Evolutionary conservation across 2,113 vertebrate species (phyloP).

Genomic region (Lamprologus ornatipinnis): DNA sequence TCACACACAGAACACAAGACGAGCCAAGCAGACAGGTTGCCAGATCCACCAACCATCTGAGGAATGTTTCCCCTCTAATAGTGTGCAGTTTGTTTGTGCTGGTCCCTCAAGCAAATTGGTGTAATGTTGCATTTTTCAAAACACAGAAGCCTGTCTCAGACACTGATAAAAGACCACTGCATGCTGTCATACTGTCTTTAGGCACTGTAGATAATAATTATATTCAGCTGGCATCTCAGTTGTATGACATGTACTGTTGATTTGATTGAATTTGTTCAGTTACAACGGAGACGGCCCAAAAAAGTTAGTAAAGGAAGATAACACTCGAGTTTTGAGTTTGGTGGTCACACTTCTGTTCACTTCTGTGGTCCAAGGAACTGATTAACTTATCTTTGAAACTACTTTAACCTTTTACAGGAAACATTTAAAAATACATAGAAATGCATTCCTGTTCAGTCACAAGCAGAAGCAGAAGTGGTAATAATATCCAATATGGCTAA

Average conservation of each 20-base stretch:
- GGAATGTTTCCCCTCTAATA: constrained; percentile 54
- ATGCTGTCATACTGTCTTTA: background rate
- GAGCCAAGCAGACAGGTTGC: constrained; percentile 23
- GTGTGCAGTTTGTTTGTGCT: constrained; percentile 26
- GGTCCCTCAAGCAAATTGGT: background rate
- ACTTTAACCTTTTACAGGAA: background rate
- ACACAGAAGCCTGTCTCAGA: background rate
- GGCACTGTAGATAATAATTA: background rate
- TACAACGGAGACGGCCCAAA: background rate
- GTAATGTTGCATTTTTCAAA: constrained; percentile 11
- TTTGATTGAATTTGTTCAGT: background rate
- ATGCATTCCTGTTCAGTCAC: background rate
- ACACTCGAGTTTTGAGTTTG: background rate
- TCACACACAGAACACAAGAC: background rate
- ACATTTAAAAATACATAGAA: background rate
- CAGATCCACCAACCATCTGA: constrained; percentile 32
- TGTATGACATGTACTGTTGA: background rate
- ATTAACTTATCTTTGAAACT: background rate
- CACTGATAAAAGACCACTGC: background rate
- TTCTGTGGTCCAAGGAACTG: background rate
- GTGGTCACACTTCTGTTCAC: background rate
- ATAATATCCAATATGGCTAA: background rate
- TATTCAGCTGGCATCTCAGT: background rate
- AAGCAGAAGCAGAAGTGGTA: background rate
- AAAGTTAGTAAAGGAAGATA: background rate